phyloP scores from a whole-genome alignment of 2,797 vertebrate species.

The Sebastes flavidus region DNA sequence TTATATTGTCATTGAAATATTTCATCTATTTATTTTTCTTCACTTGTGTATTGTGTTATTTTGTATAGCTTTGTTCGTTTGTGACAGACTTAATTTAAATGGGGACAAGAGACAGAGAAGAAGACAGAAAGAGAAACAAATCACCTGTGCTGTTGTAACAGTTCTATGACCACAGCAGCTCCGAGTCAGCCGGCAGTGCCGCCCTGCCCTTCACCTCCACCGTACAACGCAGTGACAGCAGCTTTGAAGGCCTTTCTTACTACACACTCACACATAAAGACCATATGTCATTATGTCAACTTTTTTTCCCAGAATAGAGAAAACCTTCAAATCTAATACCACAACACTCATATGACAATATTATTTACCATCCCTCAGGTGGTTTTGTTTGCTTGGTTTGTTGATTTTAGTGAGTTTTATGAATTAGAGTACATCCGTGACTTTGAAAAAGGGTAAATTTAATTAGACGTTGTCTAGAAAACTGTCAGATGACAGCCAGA shows the following conservation, averaged over 20 bases:
- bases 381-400: neutral
- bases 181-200: neutral
- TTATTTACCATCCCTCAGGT: neutral
- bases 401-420: neutral
- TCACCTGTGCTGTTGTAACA: neutral
- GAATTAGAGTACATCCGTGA: conserved; percentile 10
- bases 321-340: neutral
- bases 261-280: neutral
- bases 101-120: neutral
- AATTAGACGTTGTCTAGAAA: conserved; percentile 38
- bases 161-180: conserved; percentile 4
- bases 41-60: neutral
- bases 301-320: neutral
- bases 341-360: neutral
- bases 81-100: neutral
- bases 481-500: conserved; percentile 45
- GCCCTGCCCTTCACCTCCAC: conserved; percentile 5
- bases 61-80: neutral
- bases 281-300: neutral
- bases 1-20: neutral
- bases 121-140: neutral
- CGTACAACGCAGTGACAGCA: neutral
- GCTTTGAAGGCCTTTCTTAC: neutral
- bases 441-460: conserved; percentile 52
- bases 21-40: neutral